These are phyloP conservation scores for Andricus quercusramuli DNA, from an alignment of 2,888 invertebrate species.

Conservation along the genomic window DNA sequence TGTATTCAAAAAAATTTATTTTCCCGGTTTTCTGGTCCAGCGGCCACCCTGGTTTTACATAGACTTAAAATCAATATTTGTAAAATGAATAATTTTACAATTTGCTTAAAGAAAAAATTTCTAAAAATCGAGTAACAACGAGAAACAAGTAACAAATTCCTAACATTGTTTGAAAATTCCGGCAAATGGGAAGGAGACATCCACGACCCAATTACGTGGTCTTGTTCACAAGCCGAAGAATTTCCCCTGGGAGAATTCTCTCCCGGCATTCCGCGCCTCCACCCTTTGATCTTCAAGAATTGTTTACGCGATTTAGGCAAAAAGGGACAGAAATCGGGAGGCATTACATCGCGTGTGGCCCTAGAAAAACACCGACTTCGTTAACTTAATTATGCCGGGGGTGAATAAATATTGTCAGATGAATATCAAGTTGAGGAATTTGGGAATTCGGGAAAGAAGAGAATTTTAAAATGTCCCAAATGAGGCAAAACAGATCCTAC, in stretches of 20 bases:
- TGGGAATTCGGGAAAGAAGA: neutral
- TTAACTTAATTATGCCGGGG: constrained; percentile 25
- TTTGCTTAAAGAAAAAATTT: no score
- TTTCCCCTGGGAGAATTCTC: neutral
- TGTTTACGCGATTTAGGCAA: constrained; percentile 32
- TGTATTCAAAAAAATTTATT: no score
- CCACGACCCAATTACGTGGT: constrained; percentile 37
- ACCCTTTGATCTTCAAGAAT: constrained; percentile 29
- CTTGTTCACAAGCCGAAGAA: constrained; percentile 30
- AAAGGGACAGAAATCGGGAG: constrained; percentile 7
- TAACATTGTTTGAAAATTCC: neutral
- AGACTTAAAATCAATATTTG: no score
- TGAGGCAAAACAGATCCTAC: neutral
- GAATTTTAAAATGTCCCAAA: neutral
- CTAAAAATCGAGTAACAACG: neutral
- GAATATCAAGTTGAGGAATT: constrained; percentile 15
- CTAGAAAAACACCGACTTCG: constrained; percentile 20
- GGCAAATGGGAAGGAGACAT: constrained; percentile 18
- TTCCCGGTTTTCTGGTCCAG: no score
- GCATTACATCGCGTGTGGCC: constrained; percentile 5
- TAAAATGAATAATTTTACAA: no score
- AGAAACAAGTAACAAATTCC: neutral
- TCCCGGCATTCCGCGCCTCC: constrained; percentile 10
- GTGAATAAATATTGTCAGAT: constrained; percentile 1
- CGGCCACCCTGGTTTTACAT: no score